phyloP scores from a whole-genome alignment of 2,888 invertebrate genomes.

The Microctonus brassicae region DNA sequence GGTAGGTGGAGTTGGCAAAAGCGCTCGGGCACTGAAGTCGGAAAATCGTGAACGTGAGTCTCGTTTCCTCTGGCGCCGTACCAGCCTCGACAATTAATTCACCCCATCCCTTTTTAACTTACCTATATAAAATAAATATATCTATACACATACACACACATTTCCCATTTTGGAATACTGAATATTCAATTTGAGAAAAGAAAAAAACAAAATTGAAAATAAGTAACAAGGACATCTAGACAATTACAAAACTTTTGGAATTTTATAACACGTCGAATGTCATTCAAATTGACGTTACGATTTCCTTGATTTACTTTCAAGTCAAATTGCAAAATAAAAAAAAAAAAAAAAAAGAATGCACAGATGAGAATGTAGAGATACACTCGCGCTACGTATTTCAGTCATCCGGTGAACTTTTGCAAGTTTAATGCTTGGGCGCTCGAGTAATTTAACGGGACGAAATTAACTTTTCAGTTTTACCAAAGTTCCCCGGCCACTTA shows the following conservation, averaged over 20 bases:
- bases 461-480: slow-evolving; percentile 69
- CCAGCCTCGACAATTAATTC: slow-evolving; percentile 1
- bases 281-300: slow-evolving; percentile 4
- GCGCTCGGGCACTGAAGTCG: background rate
- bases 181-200: slow-evolving; percentile 1
- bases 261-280: slow-evolving; percentile 15
- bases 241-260: slow-evolving; percentile 17
- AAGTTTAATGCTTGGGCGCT: slow-evolving; percentile 42
- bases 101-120: background rate
- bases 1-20: background rate
- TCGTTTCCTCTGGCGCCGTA: background rate
- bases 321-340: background rate
- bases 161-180: background rate
- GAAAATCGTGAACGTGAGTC: slow-evolving; percentile 1
- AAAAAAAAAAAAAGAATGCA: too few species aligned
- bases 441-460: slow-evolving; percentile 52
- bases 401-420: slow-evolving; percentile 40
- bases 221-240: slow-evolving; percentile 10
- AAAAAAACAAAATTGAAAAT: too few species aligned
- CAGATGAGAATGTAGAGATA: background rate
- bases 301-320: background rate
- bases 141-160: background rate
- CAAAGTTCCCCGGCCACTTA: slow-evolving; percentile 57
- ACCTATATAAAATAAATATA: too few species aligned
- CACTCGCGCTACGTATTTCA: slow-evolving; percentile 37